phyloP scores from a whole-genome alignment of 2,113 vertebrate species.

The Acrocephalus arundinaceus region DNA sequence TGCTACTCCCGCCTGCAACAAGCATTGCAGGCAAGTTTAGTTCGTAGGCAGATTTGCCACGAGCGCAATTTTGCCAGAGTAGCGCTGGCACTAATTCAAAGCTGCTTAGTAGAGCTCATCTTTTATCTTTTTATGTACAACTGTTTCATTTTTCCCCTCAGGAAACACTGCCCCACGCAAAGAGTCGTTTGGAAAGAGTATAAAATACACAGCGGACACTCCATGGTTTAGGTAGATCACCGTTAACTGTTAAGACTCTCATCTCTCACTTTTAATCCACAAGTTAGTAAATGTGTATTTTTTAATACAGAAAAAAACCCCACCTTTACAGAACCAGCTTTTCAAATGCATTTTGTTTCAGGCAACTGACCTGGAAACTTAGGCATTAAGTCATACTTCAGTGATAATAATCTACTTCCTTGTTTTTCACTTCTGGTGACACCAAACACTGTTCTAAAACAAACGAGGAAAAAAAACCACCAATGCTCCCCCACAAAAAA shows the following conservation, averaged over 20 bases:
- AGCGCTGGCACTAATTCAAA: fast-evolving
- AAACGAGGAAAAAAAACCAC: neutral
- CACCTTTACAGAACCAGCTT: neutral
- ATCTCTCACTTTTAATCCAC: neutral
- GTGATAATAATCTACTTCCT: neutral
- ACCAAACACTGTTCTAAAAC: neutral
- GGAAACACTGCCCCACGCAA: fast-evolving
- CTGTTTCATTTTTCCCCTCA: fast-evolving
- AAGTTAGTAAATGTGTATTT: fast-evolving
- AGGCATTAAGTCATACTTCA: neutral
- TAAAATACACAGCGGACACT: fast-evolving
- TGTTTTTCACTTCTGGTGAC: neutral
- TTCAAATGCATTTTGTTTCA: neutral
- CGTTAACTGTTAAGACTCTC: neutral
- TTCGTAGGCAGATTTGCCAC: fast-evolving
- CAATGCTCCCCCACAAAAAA: neutral
- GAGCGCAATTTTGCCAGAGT: fast-evolving
- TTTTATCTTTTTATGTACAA: neutral
- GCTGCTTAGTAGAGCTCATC: neutral
- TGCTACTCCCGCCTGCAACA: fast-evolving
- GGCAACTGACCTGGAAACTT: neutral
- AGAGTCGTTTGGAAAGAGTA: fast-evolving
- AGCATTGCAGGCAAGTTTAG: fast-evolving
- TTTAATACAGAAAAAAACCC: neutral
- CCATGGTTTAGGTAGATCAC: fast-evolving